These are phyloP conservation scores for Eubasilissa regina DNA, from an alignment of 1,140 invertebrate genomes.

Conservation along the genomic window DNA sequence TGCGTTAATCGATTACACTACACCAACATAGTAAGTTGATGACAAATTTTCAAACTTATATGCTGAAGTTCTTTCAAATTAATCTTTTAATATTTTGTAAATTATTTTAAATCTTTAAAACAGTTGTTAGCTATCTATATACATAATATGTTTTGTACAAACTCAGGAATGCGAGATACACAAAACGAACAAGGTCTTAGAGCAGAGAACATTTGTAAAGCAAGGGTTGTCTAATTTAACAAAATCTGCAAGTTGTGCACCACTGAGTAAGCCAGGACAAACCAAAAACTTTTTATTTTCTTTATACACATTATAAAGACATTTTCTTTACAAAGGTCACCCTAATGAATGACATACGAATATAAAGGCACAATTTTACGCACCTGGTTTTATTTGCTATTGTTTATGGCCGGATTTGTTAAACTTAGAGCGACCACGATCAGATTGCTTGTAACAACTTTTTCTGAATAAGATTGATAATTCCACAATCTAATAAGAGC, in stretches of 20 bases:
- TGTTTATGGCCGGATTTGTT: constrained; percentile 50
- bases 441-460: not conserved
- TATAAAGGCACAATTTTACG: constrained; percentile 60
- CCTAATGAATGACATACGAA: constrained; percentile 34
- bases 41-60: too few relatives aligned
- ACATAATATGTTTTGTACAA: too few relatives aligned
- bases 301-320: constrained; percentile 28
- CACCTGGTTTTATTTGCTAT: constrained; percentile 58
- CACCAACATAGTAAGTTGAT: too few relatives aligned
- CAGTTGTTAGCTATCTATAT: too few relatives aligned
- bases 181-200: too few relatives aligned
- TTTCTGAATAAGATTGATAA: not conserved
- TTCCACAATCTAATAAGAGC: too few relatives aligned
- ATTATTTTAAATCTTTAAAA: too few relatives aligned
- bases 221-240: not conserved
- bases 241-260: not conserved
- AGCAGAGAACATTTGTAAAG: too few relatives aligned
- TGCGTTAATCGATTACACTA: too few relatives aligned
- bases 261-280: not conserved
- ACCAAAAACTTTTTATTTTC: constrained; percentile 9
- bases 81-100: too few relatives aligned
- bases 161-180: too few relatives aligned
- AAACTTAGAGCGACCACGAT: constrained; percentile 1
- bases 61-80: too few relatives aligned
- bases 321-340: constrained; percentile 28